Evolutionary conservation across 1,140 invertebrate species (phyloP), one percentile per base, ranked within the genome.

Genomic region (Diabrotica undecimpunctata): DNA sequence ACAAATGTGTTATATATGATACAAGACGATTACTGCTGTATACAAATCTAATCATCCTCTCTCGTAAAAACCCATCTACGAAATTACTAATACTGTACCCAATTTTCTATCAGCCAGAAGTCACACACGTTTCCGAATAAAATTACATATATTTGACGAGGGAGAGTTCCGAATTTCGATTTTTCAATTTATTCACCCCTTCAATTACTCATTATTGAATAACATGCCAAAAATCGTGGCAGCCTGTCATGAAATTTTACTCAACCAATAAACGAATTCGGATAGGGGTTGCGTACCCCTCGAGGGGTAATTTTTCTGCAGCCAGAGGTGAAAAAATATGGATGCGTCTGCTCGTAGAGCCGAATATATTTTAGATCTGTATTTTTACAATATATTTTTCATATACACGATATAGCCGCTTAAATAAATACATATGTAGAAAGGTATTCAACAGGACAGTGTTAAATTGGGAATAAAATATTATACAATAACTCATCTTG

Each of bases 101-200:
- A 35, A 51, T 52, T 52, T 61, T 52, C 14, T 36, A 50, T 12
- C 25, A 52, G 46, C 10, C 59, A 37, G 54, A 14, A 55, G 35
- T 55, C 50, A 51, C 10, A 13, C 59, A 52, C 50, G 41, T 61
- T 61, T 51, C 59, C 13, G 46, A 50, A 39, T 41, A 61, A 51
- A 11, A 10, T 10, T 37, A 61, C 50, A 39, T 41, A 61, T 25
- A 11, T 6, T 5, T 37, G 35, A 10, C 8, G 52, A 25, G 59
- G 50, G 13, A 52, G 41, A 52, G 14, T n/a, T n/a, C n/a, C 41
- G 41, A 46, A 46, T 46, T 46, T 46, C 50, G 59, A 61, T 61
- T 61, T 61, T 61, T 61, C 59, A 61, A 61, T 61, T 61, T 61
- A 61, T 61, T 50, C 59, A 61, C 59, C 59, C 59, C 59, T 61